Evolutionary conservation across 2,113 vertebrate genomes (phyloP).

Genomic region (Labrus mixtus): DNA sequence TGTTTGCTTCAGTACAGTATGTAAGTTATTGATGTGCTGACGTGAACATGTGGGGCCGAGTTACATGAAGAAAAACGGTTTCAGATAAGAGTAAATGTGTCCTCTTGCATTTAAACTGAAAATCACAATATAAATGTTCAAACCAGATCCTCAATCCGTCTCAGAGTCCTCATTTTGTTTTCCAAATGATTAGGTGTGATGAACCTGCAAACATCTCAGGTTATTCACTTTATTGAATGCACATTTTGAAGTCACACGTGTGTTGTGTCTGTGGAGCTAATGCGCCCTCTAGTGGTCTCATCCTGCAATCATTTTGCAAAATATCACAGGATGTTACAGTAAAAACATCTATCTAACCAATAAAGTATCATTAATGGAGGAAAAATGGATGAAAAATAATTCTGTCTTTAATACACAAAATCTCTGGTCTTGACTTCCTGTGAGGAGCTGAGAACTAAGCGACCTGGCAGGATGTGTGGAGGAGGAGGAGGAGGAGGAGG

Average conservation of each 20-base stretch:
- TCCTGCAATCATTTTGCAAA: neutral
- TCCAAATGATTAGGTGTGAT: neutral
- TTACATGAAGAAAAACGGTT: conserved; percentile 65
- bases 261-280: neutral
- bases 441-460: too few relatives aligned
- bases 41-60: conserved; percentile 67
- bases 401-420: too few relatives aligned
- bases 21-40: conserved; percentile 83
- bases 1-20: conserved; percentile 76
- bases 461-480: neutral
- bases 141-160: conserved; percentile 55
- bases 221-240: too few relatives aligned
- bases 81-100: conserved; percentile 65
- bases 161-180: conserved; percentile 62
- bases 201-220: neutral
- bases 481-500: neutral
- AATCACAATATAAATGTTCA: conserved; percentile 84
- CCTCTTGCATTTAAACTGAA: conserved; percentile 81
- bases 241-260: neutral
- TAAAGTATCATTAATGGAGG: too few relatives aligned
- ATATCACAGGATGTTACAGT: too few relatives aligned
- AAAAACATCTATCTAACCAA: too few relatives aligned
- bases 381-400: too few relatives aligned
- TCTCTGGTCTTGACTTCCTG: too few relatives aligned
- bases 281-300: conserved; percentile 50